Base-by-base conservation (phyloP, 2,888 invertebrate species). In the Falcaria lacertinaria region DNA sequence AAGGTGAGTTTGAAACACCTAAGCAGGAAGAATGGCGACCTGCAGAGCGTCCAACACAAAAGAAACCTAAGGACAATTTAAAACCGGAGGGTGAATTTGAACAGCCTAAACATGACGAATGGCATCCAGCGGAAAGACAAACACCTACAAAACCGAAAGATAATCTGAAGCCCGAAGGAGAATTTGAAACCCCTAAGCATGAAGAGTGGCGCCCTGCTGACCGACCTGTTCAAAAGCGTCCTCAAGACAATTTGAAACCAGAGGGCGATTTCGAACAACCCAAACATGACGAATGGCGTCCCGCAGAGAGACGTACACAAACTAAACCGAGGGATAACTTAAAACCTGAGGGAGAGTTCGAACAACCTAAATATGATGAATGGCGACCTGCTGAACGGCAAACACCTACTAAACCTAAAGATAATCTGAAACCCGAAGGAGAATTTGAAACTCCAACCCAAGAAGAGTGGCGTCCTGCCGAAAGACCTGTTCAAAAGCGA, bases 391-490 rank as follows among this genome's bases (percentile, higher is more conserved):
- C 83, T 28, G 91, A 91, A 54, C 69, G 90, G 45, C 85, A 74
- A 15, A 74, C 76, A 15, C 78, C 74, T 1, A 90, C 74, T 47
- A 92, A 89, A 52, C 93, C 92, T 0, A 69, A 84, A 47, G 92
- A 93, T 54, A 93, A 93, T 65, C 70, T 93, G 0, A 82, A 74
- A 40, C 89, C 91, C 0, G 93, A 93, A 64, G 93, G 93, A 0
- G 91, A 92, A 0, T 91, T 92, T 50, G 86, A 89, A 42, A 70
- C 75, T 43, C 76, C 79, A 0, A 72, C 75, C 42, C 70, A 76
- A 6, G 73, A 80, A 1, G 64, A 79, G 38, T 77, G 76, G 64
- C 64, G 65, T 0, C 88, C 89, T 0, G 87, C 84, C 1, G 80
- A 89, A 47, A 55, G 77, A 11, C 78, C 60, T 0, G 56, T 52